phyloP scores from a whole-genome alignment of 2,888 invertebrate species.

The Drosophila borborema region DNA sequence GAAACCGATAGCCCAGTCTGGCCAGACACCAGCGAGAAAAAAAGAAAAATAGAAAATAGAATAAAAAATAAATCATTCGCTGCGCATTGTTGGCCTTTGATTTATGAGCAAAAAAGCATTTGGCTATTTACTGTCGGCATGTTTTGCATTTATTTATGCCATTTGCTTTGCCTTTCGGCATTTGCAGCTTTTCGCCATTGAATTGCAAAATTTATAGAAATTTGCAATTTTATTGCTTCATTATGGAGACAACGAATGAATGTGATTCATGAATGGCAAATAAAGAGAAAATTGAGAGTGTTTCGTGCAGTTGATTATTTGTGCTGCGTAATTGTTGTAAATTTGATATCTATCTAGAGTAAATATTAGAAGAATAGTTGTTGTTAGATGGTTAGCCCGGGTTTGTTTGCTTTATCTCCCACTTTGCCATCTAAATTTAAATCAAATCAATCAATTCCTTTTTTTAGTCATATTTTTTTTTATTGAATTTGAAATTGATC shows the following conservation, averaged over 20 bases:
- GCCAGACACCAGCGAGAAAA: background rate
- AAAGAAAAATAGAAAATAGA: background rate
- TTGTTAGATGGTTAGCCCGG: background rate
- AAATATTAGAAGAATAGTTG: background rate
- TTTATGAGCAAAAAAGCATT: slow-evolving; percentile 49
- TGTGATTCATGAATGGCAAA: slow-evolving; percentile 13
- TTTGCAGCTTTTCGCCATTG: slow-evolving; percentile 11
- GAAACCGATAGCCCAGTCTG: slow-evolving; percentile 17
- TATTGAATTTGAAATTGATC: background rate
- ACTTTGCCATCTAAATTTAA: background rate
- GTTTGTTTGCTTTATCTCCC: background rate
- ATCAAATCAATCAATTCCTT: background rate
- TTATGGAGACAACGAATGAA: slow-evolving; percentile 7
- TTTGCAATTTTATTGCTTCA: slow-evolving; percentile 41
- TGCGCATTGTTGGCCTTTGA: slow-evolving; percentile 28
- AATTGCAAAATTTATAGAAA: slow-evolving; percentile 33
- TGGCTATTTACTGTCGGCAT: slow-evolving; percentile 43
- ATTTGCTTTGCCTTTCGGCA: slow-evolving; percentile 38
- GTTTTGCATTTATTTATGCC: slow-evolving; percentile 16
- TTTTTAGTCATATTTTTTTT: background rate
- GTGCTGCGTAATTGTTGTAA: background rate
- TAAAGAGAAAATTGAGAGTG: slow-evolving; percentile 3
- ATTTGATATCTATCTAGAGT: background rate
- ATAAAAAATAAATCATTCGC: slow-evolving; percentile 48
- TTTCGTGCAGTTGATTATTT: background rate